A percentile compares a stretch with the other conserved stretches of the same genome.
These are phyloP conservation scores for Anguilla marmorata DNA, from an alignment of 2,797 vertebrate species.

Conservation along the genomic window DNA sequence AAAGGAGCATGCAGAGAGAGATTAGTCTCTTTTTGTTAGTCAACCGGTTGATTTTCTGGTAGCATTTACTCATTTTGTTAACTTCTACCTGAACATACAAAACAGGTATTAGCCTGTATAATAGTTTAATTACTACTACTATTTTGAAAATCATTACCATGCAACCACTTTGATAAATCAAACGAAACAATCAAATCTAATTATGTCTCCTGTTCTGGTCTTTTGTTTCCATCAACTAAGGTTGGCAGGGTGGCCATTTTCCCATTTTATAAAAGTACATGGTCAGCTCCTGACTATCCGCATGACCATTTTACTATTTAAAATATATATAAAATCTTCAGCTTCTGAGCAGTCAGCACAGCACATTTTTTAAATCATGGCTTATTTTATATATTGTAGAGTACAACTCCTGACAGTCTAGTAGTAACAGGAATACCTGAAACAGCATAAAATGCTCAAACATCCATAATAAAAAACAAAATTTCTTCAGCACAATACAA, in stretches of 20 bases:
- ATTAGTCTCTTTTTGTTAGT: background rate
- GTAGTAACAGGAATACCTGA: background rate
- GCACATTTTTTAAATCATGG: background rate
- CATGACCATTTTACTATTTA: background rate
- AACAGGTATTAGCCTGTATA: background rate
- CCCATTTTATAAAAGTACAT: background rate
- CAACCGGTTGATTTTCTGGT: background rate
- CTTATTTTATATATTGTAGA: background rate
- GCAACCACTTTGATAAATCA: background rate
- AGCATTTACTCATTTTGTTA: background rate
- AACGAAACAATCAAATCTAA: background rate
- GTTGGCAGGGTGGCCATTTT: background rate
- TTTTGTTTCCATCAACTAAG: background rate
- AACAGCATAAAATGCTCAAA: background rate
- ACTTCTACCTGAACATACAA: background rate
- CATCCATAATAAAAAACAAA: background rate
- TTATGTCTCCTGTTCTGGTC: background rate
- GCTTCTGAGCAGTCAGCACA: background rate
- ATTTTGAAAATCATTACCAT: background rate
- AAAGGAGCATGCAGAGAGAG: conserved; percentile 5
- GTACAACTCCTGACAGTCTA: background rate
- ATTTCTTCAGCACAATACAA: background rate
- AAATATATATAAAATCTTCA: background rate
- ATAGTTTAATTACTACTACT: background rate
- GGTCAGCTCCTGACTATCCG: background rate